Evolutionary conservation across 2,888 invertebrate species (phyloP).

Genomic region (Celastrina argiolus): DNA sequence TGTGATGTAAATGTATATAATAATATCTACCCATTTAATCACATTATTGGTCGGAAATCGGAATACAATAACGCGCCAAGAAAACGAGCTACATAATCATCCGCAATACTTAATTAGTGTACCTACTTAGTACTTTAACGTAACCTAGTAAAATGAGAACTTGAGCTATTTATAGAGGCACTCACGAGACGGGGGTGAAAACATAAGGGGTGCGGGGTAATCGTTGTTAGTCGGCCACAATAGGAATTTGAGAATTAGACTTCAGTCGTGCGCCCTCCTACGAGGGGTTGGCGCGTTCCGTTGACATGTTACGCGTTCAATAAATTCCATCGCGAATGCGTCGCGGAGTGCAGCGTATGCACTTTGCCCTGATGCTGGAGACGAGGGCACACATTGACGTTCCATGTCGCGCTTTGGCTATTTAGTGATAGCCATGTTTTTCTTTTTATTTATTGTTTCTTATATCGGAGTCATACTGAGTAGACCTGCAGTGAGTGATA

Average conservation of each 20-base stretch:
- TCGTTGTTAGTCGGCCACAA: slow-evolving; percentile 26
- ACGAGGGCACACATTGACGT: slow-evolving; percentile 38
- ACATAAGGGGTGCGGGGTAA: slow-evolving; percentile 26
- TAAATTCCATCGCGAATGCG: slow-evolving; percentile 27
- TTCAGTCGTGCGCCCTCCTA: slow-evolving; percentile 43
- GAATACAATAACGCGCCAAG: not conserved
- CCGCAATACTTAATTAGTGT: not conserved
- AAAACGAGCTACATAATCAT: not conserved
- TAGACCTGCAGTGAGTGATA: slow-evolving; percentile 34
- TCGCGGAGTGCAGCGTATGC: not conserved
- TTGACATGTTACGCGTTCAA: slow-evolving; percentile 33
- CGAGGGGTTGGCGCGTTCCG: slow-evolving; percentile 36
- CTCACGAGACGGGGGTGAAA: slow-evolving; percentile 19
- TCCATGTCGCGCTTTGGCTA: slow-evolving; percentile 46
- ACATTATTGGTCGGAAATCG: too few relatives aligned
- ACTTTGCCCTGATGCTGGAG: not conserved
- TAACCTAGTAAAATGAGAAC: slow-evolving; percentile 13
- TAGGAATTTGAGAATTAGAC: slow-evolving; percentile 42
- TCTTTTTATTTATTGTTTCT: slow-evolving; percentile 48
- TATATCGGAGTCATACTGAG: slow-evolving; percentile 46
- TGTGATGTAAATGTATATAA: too few relatives aligned
- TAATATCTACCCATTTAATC: too few relatives aligned
- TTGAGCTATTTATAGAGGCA: slow-evolving; percentile 22
- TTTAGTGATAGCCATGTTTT: slow-evolving; percentile 50
- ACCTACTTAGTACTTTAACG: not conserved